A percentile compares a stretch with the other conserved stretches of the same genome.
Conservation (phyloP, 2,888 invertebrate genomes). For the Drosophila percnosoma region DNA sequence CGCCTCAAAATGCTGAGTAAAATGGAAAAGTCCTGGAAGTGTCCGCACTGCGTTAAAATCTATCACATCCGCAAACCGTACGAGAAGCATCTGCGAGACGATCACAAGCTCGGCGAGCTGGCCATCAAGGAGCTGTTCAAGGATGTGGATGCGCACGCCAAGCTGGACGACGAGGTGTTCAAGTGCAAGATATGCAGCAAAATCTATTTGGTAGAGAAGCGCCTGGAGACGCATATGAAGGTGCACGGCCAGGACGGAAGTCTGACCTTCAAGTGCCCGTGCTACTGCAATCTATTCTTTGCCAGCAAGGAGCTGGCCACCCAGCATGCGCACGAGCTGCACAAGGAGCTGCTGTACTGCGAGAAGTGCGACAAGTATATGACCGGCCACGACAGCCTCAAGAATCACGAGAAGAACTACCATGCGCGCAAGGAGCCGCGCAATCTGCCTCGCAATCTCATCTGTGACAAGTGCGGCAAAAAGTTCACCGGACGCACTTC, state of each 20-base stretch:
- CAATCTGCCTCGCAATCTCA: conserved; percentile 80
- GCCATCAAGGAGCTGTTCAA: conserved; percentile 78
- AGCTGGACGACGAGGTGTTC: conserved; percentile 76
- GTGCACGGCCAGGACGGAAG: conserved; percentile 82
- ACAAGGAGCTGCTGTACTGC: conserved; percentile 85
- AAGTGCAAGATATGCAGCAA: conserved; percentile 83
- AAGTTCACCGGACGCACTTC: conserved; percentile 84
- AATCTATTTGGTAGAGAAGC: conserved; percentile 80
- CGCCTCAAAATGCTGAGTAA: conserved; percentile 80
- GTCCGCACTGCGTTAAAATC: conserved; percentile 82
- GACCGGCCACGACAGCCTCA: conserved; percentile 84
- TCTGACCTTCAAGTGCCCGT: conserved; percentile 84
- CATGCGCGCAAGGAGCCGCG: conserved; percentile 67
- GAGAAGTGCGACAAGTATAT: conserved; percentile 85
- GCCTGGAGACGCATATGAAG: conserved; percentile 80
- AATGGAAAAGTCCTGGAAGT: conserved; percentile 80
- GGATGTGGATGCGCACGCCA: conserved; percentile 71
- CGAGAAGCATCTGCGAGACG: conserved; percentile 82
- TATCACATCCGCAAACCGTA: conserved; percentile 83
- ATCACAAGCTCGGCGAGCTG: conserved; percentile 75
- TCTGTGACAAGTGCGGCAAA: conserved; percentile 84
- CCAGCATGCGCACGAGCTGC: conserved; percentile 83
- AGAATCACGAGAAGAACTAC: conserved; percentile 84
- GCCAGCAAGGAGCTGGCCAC: conserved; percentile 83
- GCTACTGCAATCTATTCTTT: conserved; percentile 84